Conservation (phyloP, 2,113 vertebrate species). For the Microtus pennsylvanicus region DNA sequence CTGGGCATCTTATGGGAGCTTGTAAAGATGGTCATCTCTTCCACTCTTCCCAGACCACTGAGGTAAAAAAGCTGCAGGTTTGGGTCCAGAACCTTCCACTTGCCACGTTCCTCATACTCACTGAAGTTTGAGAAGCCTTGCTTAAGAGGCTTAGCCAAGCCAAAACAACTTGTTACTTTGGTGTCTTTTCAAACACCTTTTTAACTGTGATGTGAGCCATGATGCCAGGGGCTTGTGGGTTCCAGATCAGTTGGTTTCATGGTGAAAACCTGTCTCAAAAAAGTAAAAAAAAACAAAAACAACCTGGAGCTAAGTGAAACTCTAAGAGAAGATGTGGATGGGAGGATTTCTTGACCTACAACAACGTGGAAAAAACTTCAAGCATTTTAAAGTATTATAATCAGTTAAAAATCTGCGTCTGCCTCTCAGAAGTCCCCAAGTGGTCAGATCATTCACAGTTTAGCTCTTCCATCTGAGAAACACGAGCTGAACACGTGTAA, state of each 20-base stretch:
- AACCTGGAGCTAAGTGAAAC: constrained; percentile 12
- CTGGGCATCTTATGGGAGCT: not conserved
- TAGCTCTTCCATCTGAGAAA: constrained; percentile 34
- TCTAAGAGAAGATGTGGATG: not conserved
- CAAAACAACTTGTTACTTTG: not conserved
- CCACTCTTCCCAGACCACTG: not conserved
- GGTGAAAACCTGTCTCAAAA: not conserved
- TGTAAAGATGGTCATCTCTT: not conserved
- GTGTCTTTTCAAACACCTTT: not conserved
- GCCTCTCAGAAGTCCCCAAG: not conserved
- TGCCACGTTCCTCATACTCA: no score
- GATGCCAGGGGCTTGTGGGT: not conserved
- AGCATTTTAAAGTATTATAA: not conserved
- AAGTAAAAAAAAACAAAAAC: not conserved
- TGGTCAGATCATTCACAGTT: not conserved
- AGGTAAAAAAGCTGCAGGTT: not conserved
- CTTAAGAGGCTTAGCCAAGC: not conserved
- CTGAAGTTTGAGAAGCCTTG: not conserved
- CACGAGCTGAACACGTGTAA: constrained; percentile 2
- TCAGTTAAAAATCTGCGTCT: not conserved
- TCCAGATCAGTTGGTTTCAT: not conserved
- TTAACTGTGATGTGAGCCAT: not conserved
- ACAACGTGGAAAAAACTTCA: not conserved
- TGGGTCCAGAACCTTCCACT: not conserved
- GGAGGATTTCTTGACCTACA: not conserved